These are phyloP conservation scores for Cromileptes altivelis DNA, from an alignment of 2,113 vertebrate genomes.

Conservation along the genomic window DNA sequence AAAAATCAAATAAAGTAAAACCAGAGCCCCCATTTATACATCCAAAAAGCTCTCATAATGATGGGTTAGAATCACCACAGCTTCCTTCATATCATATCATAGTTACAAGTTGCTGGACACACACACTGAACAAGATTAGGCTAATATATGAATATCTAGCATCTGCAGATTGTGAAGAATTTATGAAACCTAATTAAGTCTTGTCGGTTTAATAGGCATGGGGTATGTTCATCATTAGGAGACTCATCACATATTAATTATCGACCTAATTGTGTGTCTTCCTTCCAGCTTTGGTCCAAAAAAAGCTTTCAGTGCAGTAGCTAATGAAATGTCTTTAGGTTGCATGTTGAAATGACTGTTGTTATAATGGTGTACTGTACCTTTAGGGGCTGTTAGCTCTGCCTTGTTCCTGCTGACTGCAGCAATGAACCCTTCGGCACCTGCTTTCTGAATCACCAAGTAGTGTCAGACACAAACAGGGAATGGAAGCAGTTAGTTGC, in stretches of 20 bases:
- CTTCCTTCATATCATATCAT: neutral
- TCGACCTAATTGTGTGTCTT: slow-evolving; percentile 78
- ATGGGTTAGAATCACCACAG: neutral
- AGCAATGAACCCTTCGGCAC: slow-evolving; percentile 14
- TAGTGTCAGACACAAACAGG: neutral
- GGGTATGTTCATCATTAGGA: slow-evolving; percentile 75
- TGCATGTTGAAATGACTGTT: slow-evolving; percentile 41
- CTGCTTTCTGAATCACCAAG: slow-evolving; percentile 37
- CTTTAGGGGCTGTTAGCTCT: slow-evolving; percentile 38
- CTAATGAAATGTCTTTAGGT: slow-evolving; percentile 43
- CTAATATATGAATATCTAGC: slow-evolving; percentile 73
- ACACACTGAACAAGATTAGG: slow-evolving; percentile 61
- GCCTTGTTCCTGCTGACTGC: slow-evolving; percentile 47
- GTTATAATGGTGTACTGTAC: slow-evolving; percentile 34
- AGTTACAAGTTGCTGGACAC: slow-evolving; percentile 46
- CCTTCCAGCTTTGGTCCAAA: slow-evolving; percentile 71
- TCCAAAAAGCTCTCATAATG: neutral
- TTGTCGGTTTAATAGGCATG: slow-evolving; percentile 77
- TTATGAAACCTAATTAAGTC: slow-evolving; percentile 83
- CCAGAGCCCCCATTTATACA: neutral
- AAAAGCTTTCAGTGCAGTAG: slow-evolving; percentile 59
- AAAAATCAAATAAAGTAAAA: neutral
- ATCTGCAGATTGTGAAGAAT: slow-evolving; percentile 77
- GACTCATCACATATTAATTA: slow-evolving; percentile 80
- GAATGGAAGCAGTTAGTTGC: slow-evolving; percentile 12